Conservation (phyloP, 2,797 vertebrate genomes). For the Anableps anableps region DNA sequence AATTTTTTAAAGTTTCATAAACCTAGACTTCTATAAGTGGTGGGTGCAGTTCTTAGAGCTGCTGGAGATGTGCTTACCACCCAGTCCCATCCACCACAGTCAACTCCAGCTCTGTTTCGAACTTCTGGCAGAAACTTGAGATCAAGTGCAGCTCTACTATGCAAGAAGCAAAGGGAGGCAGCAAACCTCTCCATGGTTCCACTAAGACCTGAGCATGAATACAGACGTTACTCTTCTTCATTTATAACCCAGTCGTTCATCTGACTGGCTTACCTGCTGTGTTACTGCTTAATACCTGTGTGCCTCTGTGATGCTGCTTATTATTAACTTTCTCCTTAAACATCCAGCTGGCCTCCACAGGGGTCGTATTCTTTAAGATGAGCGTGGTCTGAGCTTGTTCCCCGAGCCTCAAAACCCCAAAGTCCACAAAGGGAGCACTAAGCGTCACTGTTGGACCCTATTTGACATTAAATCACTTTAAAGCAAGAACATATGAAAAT, state of each 20-base stretch:
- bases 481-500: background rate
- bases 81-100: conserved; percentile 85
- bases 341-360: conserved; percentile 85
- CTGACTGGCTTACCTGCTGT: background rate
- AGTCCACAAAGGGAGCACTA: conserved; percentile 80
- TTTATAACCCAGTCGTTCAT: background rate
- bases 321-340: conserved; percentile 75
- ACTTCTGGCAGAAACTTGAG: conserved; percentile 77
- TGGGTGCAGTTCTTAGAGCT: background rate
- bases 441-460: conserved; percentile 87
- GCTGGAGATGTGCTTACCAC: conserved; percentile 80
- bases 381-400: conserved; percentile 73
- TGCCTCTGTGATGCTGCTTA: conserved; percentile 15
- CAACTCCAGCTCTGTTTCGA: conserved; percentile 86
- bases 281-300: conserved; percentile 57
- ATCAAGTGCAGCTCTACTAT: conserved; percentile 82
- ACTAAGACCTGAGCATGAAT: conserved; percentile 75
- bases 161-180: conserved; percentile 80
- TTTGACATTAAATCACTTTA: background rate
- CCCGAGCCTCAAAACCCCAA: conserved; percentile 86
- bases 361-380: conserved; percentile 84
- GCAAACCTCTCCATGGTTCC: conserved; percentile 81
- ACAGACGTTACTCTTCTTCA: conserved; percentile 9
- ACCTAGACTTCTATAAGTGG: background rate
- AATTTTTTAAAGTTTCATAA: background rate